Base-by-base conservation (phyloP, 2,113 vertebrate species). In the Bubo bubo region DNA sequence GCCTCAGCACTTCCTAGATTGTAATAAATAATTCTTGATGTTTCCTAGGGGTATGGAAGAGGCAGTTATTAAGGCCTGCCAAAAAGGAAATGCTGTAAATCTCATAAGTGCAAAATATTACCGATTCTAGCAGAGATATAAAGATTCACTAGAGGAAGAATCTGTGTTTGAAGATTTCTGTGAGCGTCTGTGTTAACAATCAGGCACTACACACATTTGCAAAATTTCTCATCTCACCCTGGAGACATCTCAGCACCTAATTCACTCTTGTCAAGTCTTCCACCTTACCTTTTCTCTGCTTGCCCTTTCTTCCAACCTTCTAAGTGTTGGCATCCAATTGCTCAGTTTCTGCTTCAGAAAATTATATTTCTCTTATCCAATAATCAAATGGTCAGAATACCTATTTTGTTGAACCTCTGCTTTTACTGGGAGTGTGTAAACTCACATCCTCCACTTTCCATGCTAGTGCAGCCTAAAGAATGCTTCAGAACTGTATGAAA, bases 101-200 rank as follows among this genome's bases (percentile, higher is more conserved):
- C 76, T 62, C 62, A n/a, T 27, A 79, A 85, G 56, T 43, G 82
- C 60, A 91, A 93, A 96, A 89, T 95, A 88, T 80, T 96, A 83
- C 72, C 3, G 2, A 28, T 88, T 86, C 67, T 66, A 93, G 55
- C 26, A 94, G 56, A 93, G 74, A 63, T n/a, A 67, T 52, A 67
- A 92, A 8, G 6, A 88, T 49, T 60, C 82, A 83, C 62, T 10
- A 1, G 14, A 64, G 58, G 58, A 89, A 89, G 34, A 94, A 75
- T 64, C 58, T 60, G 24, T 73, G 14, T 27, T 82, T 73, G 66
- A 91, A 88, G 52, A 58, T 66, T 82, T 64, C 59, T 91, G 34
- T 68, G 43, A 91, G 43, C 8, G 2, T 79, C 80, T 85, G 35
- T 87, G 64, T 85, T 84, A 79, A 94, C 49, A 76, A 35, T 58